Evolutionary conservation across 2,797 vertebrate species (phyloP), one percentile per base, ranked within the genome.

Genomic region (Phyllotis vaccarum): DNA sequence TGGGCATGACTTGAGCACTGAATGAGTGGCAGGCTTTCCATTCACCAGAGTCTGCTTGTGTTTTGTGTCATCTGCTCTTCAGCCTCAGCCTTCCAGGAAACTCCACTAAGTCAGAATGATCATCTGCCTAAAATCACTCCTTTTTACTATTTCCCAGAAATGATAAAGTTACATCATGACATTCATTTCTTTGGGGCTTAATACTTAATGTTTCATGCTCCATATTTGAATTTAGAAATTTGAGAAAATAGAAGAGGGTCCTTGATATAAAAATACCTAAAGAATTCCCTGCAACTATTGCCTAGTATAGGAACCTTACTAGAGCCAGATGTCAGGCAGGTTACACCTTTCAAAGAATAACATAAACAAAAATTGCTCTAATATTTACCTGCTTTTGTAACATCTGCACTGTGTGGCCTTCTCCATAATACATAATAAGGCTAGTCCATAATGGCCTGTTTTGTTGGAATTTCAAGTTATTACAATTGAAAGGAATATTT

Each of bases 381-480:
- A 60, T 76, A 24, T 17, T 94, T 89, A 24, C 34, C 22, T 31
- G 46, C 12, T 7, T 60, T n/a, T 34, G 60, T 82, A 43, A 58
- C 19, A 66, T 5, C 29, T 60, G 82, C 1, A 17, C 7, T 27
- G 3, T 60, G 22, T 58, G 12, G 10, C n/a, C 21, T 78, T 85
- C 17, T 91, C 87, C 24, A 43, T 68, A 24, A 85, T 5, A 52
- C 29, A 7, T n/a, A n/a, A n/a, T n/a, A n/a, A n/a, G n/a, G n/a
- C n/a, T n/a, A n/a, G n/a, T n/a, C n/a, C n/a, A n/a, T n/a, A n/a
- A n/a, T n/a, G n/a, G n/a, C n/a, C n/a, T n/a, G n/a, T n/a, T n/a
- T n/a, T n/a, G n/a, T n/a, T n/a, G n/a, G n/a, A n/a, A n/a, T 34
- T 40, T 92, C 40, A 87, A 93, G 3, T 85, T 75, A 70, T 91